Base-by-base conservation (phyloP, 2,113 vertebrate species). In the Chaenocephalus aceratus region DNA sequence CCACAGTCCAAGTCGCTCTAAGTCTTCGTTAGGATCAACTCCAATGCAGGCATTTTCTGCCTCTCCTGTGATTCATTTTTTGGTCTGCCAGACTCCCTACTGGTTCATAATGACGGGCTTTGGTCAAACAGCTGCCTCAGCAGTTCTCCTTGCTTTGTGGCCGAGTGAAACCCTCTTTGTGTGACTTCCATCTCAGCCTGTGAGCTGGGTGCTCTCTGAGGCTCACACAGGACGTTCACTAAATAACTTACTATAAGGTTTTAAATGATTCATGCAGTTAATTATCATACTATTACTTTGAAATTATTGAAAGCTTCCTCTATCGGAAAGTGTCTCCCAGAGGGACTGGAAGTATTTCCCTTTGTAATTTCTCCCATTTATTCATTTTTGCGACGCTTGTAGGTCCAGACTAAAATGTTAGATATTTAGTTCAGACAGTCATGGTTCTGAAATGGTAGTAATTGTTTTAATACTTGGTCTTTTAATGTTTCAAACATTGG, bases 41-140 rank as follows among this genome's bases (percentile, higher is more conserved):
- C 65, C 80, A 85, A 68, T 63, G 57, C 58, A 49, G 69, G 41
- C 75, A 23, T n/a, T 75, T 83, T 83, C 56, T 69, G 61, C 58
- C 34, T 71, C 67, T 59, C 49, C 75, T 82, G 53, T 58, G 82
- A 82, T 80, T 85, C 51, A 81, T 83, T 76, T 80, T 69, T 81
- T 68, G 48, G n/a, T 75, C 64, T 76, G 82, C 75, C 86, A 84
- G 68, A 70, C 66, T 61, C 72, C 85, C 73, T 61, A 61, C 79
- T 80, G 84, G 65, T 54, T 86, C 67, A 77, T 85, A 88, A 83
- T 80, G 89, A 83, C 66, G 59, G 70, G 80, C 52, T 89, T 77
- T 75, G 88, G 80, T 87, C 84, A 88, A 90, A 78, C 14, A 18
- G 65, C 86, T 71, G 72, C 65, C 80, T 92, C 88, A 88, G 88